Evolutionary conservation across 2,888 invertebrate species (phyloP), one percentile per base, ranked within the genome.

Genomic region (Drosophila nr. perissopoda): DNA sequence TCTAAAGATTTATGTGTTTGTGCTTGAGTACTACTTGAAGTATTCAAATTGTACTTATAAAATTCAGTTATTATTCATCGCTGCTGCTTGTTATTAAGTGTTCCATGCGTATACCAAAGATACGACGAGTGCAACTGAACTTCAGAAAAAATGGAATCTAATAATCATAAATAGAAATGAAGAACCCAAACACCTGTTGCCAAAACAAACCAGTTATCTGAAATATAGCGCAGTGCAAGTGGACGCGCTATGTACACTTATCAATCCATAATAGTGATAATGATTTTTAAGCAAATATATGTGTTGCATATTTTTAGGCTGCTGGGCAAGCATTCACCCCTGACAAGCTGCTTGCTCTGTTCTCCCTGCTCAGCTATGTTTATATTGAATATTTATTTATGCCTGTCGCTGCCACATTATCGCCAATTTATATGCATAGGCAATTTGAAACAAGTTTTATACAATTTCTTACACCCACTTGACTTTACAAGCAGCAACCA

Each of bases 391-490:
- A 54, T 62, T 33, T 49, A 79, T 76, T 80, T 86, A 87, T 91
- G 86, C 88, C 89, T 83, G 53, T 56, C 59, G 63, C 53, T 58
- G 48, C 21, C 68, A 90, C 87, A 91, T 93, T 93, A 93, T 92
- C 91, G 80, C 87, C 93, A 92, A 93, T 93, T 93, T 93, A 93
- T 93, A 93, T 93, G 93, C 93, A 93, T 92, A 93, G 93, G 91
- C 92, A 92, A 92, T 92, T 92, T 92, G 91, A 69, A 90, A 90
- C 87, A 90, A 92, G 92, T 92, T 92, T 92, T 92, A 92, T 88
- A 88, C 80, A 92, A 92, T 92, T 92, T 91, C 87, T 92, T 92
- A 89, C 91, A 90, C 83, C 84, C 91, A 93, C 93, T 93, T 93
- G 93, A 93, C 87, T 92, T 86, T 78, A 61, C 65, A 73, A 56